Evolutionary conservation across 1,140 invertebrate species (phyloP), one percentile per base, ranked within the genome.

Genomic region (Brachionus angularis): DNA sequence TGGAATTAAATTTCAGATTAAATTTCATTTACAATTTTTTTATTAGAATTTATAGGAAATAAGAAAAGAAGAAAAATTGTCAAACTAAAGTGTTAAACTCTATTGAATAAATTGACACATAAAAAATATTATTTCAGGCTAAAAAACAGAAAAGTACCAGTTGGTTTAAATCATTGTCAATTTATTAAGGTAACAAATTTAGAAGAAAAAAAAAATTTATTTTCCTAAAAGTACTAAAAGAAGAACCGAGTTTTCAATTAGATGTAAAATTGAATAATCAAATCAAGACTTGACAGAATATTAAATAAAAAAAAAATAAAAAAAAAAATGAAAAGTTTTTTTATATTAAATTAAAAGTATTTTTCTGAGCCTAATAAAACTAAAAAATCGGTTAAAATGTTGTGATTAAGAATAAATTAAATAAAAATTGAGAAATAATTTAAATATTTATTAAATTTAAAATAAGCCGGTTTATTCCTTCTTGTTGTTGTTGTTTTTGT

Each of bases 161-260:
- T 34, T 58, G 53, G 39, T 58, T 58, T 58, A 39, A 58, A 58
- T 58, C n/a, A 58, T 39, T 58, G 53, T 58, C 53, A 58, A 58
- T 58, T 39, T 55, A 31, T 36, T 34, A 36, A 36, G 34, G 53
- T 58, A 58, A 58, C 53, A 58, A 58, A 58, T 58, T 58, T 33
- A 1, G n/a, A n/a, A 34, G 5, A 31, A 55, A 16, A 33, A 55
- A 55, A 47, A 55, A 31, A 31, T 18, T 21, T 33, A 31, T 39
- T 18, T 39, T 23, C 33, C 7, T 21, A 36, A 12, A 39, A 23
- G 18, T 21, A 29, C 36, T 39, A 23, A 29, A 39, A 58, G 39
- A 58, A 34, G 39, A 58, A 29, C 53, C 53, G 53, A 58, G 53
- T 58, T 58, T 58, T 58, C 53, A 58, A 58, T 58, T 58, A 39